Base-by-base conservation (phyloP, 2,113 vertebrate species). In the Osmerus mordax region DNA sequence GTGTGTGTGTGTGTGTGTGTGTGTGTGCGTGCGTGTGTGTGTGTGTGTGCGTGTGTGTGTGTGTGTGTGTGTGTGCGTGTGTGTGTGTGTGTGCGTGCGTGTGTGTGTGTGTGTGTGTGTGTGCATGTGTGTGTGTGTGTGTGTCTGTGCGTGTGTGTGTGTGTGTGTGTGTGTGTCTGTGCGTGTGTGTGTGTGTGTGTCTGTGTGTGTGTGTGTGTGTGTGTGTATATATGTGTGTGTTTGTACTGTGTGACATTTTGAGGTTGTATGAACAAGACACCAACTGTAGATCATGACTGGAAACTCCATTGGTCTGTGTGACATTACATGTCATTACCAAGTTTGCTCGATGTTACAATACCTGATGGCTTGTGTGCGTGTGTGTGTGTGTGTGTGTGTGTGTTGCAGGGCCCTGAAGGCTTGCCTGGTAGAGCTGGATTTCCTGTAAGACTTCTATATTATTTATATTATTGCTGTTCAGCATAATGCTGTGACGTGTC, bases 341-440 rank as follows among this genome's bases (percentile, higher is more conserved):
- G 32, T 36, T 36, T 36, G 32, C 32, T 36, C 32, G 3, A 36
- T 36, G 32, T 36, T 36, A 36, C 32, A 36, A 36, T 28, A 28
- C 5, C 32, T 36, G 32, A 36, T 36, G 32, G 4, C 5, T 2
- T 55, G 54, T 55, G 59, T 61, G 59, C 1, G 21, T 23, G 21
- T 5, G 25, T 66, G 0, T 56, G 32, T 52, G 16, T 8, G 21
- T 65, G 25, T 28, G 25, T 28, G 25, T 1, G 74, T 19, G 29
- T 91, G 82, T 92, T 89, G 12, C 90, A 96, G 95, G 95, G 95
- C 4, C 91, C 91, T 23, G 93, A 94, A 51, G 96, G 95, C n/a
- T 81, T 89, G 56, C 92, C 94, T 7, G 95, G 95, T 78, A 91
- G 87, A 83, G 93, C 94, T 69, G 95, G 95, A 90, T 95, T 96